phyloP scores from a whole-genome alignment of 2,888 invertebrate genomes.

The Mesodorylaimus sp. region DNA sequence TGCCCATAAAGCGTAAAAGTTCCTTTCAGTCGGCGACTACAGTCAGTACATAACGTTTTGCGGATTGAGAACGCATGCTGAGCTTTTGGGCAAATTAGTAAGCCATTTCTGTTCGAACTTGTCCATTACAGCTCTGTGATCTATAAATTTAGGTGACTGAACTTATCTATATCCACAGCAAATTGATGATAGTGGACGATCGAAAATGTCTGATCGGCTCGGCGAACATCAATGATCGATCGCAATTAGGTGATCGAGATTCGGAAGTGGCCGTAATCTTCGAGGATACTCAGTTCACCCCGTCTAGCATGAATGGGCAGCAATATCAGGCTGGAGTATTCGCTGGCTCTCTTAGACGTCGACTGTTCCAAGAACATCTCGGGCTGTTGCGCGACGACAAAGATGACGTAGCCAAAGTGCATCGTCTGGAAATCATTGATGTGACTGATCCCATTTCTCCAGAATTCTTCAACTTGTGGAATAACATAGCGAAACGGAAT shows the following conservation, averaged over 20 bases:
- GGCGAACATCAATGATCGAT: constrained; percentile 91
- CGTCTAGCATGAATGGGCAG: constrained; percentile 58
- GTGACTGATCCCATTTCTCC: not conserved
- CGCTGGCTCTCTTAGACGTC: constrained; percentile 61
- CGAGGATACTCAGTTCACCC: constrained; percentile 47
- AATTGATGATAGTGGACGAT: constrained; percentile 84
- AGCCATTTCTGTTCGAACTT: constrained; percentile 8
- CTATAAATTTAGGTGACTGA: constrained; percentile 64
- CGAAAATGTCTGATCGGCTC: constrained; percentile 76
- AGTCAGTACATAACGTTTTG: constrained; percentile 36
- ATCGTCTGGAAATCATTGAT: too few species aligned
- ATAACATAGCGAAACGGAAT: not conserved
- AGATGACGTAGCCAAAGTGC: too few species aligned
- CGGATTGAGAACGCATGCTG: constrained; percentile 33
- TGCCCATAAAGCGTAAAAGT: too few species aligned
- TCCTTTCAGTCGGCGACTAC: constrained; percentile 26
- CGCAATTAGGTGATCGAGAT: constrained; percentile 76
- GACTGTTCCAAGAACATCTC: constrained; percentile 74
- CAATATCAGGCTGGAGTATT: constrained; percentile 64
- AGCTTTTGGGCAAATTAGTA: constrained; percentile 31
- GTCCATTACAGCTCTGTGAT: too few species aligned
- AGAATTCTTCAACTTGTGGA: not conserved
- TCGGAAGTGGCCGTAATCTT: constrained; percentile 60
- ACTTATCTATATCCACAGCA: constrained; percentile 89
- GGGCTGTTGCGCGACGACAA: constrained; percentile 44